Evolutionary conservation across 2,888 invertebrate genomes (phyloP).

Genomic region (Epistrophe grossulariae): DNA sequence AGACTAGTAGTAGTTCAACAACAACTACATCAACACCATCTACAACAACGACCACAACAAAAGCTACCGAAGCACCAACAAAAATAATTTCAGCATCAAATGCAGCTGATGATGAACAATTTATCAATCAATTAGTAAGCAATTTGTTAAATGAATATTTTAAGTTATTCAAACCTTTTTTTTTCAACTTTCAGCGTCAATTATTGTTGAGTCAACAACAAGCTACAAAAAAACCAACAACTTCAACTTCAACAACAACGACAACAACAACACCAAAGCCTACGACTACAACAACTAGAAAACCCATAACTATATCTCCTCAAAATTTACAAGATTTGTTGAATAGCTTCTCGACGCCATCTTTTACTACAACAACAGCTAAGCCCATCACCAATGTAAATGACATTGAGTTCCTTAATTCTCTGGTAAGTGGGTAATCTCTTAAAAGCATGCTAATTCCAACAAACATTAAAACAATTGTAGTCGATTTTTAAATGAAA

Average conservation of each 20-base stretch:
- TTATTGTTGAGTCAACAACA: slow-evolving; percentile 67
- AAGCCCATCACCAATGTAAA: slow-evolving; percentile 82
- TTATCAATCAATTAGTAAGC: slow-evolving; percentile 86
- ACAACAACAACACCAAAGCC: slow-evolving; percentile 77
- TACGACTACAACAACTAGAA: slow-evolving; percentile 78
- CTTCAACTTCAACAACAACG: slow-evolving; percentile 12
- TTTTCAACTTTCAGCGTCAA: slow-evolving; percentile 62
- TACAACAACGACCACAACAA: slow-evolving; percentile 42
- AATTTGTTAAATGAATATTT: background rate
- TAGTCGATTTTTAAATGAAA: too few relatives aligned
- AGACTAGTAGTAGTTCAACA: slow-evolving; percentile 58
- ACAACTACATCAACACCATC: slow-evolving; percentile 41
- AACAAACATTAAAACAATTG: too few relatives aligned
- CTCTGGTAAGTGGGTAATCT: slow-evolving; percentile 84
- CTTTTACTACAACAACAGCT: slow-evolving; percentile 72
- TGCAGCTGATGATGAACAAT: slow-evolving; percentile 86
- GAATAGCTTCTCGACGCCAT: slow-evolving; percentile 64
- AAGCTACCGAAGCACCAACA: slow-evolving; percentile 41
- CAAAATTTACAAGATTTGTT: slow-evolving; percentile 79
- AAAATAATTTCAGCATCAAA: slow-evolving; percentile 77
- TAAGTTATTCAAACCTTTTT: background rate
- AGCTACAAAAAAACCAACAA: slow-evolving; percentile 33
- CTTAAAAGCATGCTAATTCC: too few relatives aligned
- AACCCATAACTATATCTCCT: slow-evolving; percentile 78
- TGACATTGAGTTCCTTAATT: slow-evolving; percentile 86